Conservation (phyloP, 2,888 invertebrate genomes). For the Margaritifera margaritifera region DNA sequence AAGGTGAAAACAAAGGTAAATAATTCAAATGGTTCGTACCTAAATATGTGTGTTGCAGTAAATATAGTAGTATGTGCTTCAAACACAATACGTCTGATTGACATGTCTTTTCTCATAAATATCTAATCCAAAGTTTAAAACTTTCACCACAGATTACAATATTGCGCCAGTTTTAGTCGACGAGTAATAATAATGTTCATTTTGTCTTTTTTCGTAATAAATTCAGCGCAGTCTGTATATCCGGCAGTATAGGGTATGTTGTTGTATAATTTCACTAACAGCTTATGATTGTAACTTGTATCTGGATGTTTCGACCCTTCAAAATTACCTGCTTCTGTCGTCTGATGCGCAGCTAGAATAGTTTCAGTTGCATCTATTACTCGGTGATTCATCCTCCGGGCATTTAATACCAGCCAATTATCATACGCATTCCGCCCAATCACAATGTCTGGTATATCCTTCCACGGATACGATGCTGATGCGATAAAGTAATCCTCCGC, state of each 20-base stretch:
- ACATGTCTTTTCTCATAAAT: too few relatives aligned
- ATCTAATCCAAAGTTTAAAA: too few relatives aligned
- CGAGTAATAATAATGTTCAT: background rate
- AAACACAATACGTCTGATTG: too few relatives aligned
- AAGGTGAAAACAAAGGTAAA: too few relatives aligned
- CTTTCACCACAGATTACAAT: too few relatives aligned
- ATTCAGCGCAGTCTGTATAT: constrained; percentile 45
- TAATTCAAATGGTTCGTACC: too few relatives aligned
- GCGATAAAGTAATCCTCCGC: constrained; percentile 64
- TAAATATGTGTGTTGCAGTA: too few relatives aligned
- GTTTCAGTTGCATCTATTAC: constrained; percentile 58
- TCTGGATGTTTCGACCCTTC: constrained; percentile 51
- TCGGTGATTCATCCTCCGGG: constrained; percentile 37
- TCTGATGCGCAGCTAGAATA: constrained; percentile 60
- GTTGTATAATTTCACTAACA: constrained; percentile 44
- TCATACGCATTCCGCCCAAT: constrained; percentile 64
- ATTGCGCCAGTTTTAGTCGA: too few relatives aligned
- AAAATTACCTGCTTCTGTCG: constrained; percentile 53
- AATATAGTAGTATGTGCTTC: too few relatives aligned
- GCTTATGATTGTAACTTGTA: constrained; percentile 48
- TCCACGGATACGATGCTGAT: constrained; percentile 53
- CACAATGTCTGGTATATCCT: constrained; percentile 57
- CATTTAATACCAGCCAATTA: constrained; percentile 61
- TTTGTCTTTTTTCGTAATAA: constrained; percentile 25
- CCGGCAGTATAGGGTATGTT: constrained; percentile 48